phyloP scores from a whole-genome alignment of 2,797 vertebrate genomes.

The Poecile montanus region DNA sequence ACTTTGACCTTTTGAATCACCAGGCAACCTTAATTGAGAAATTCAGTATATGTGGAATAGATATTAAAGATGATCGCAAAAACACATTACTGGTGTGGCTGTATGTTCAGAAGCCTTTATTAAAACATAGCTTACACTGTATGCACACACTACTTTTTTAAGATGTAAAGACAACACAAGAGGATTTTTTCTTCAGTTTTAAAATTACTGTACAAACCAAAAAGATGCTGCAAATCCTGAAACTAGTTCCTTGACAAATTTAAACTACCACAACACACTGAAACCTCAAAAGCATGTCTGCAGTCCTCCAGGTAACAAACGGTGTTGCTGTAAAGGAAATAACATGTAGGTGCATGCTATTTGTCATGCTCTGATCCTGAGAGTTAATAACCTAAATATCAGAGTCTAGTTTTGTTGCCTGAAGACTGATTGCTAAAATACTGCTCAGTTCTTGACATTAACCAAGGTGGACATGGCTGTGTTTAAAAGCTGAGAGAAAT shows the following conservation, averaged over 20 bases:
- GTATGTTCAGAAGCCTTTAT: background rate
- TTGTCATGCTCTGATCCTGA: background rate
- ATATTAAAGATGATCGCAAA: background rate
- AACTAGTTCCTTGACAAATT: background rate
- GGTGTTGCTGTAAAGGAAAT: background rate
- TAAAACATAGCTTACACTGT: background rate
- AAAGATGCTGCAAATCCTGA: background rate
- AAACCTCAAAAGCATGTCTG: background rate
- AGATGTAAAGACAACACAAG: background rate
- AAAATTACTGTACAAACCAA: background rate
- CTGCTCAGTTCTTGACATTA: background rate
- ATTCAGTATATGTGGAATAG: background rate
- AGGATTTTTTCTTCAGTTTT: background rate
- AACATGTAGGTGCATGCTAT: background rate
- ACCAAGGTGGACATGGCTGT: background rate
- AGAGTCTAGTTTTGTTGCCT: background rate
- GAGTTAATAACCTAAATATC: background rate
- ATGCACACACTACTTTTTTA: background rate
- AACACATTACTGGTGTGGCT: background rate
- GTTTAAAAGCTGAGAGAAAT: background rate
- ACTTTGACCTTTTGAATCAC: background rate
- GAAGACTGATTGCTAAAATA: background rate
- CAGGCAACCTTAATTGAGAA: background rate
- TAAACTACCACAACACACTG: background rate
- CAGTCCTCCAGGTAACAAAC: background rate